Evolutionary conservation across 2,113 vertebrate species (phyloP).

Genomic region (Mugil cephalus): DNA sequence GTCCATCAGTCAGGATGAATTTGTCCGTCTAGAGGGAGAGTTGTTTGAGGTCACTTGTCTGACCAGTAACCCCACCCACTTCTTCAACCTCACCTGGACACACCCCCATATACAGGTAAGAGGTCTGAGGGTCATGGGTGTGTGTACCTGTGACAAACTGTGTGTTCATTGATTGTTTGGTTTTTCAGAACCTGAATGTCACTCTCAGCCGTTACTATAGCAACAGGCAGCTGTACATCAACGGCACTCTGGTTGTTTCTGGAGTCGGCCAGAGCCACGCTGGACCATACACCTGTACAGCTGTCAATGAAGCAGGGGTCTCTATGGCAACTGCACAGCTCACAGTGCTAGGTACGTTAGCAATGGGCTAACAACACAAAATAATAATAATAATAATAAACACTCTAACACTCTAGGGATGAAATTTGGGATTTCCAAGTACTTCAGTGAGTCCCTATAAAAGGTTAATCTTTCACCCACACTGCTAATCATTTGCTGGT

Average conservation of each 20-base stretch:
- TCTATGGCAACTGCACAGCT: conserved; percentile 75
- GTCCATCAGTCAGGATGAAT: conserved; percentile 60
- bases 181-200: conserved; percentile 18
- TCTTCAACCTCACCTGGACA: conserved; percentile 75
- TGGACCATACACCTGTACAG: conserved; percentile 85
- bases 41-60: conserved; percentile 84
- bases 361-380: background rate
- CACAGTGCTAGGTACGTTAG: conserved; percentile 85
- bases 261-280: conserved; percentile 75
- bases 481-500: too few species aligned
- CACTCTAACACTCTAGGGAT: too few species aligned
- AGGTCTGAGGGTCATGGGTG: conserved; percentile 1
- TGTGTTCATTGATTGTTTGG: background rate
- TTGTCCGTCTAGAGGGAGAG: conserved; percentile 86
- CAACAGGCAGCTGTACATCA: background rate
- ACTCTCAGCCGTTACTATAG: accelerated
- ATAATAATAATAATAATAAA: too few species aligned
- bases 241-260: conserved; percentile 69
- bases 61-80: conserved; percentile 59
- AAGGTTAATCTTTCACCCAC: too few species aligned
- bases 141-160: background rate
- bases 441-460: too few species aligned
- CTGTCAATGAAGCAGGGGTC: conserved; percentile 69
- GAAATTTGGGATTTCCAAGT: too few species aligned
- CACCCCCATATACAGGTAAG: conserved; percentile 69